These are phyloP conservation scores for Megalops atlanticus DNA, from an alignment of 2,113 vertebrate species.

Conservation along the genomic window DNA sequence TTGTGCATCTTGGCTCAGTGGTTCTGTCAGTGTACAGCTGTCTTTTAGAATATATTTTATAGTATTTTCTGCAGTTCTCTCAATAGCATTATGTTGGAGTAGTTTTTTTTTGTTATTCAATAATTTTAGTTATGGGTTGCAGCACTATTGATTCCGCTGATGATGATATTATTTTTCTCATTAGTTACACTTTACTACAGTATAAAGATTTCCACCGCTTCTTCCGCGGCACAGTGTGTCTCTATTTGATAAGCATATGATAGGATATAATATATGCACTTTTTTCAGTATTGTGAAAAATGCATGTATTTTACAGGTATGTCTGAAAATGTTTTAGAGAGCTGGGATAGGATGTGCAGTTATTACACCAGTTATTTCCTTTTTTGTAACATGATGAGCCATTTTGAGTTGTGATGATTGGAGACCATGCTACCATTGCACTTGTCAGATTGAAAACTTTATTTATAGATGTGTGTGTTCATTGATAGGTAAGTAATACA, in stretches of 20 bases:
- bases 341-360: background rate
- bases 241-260: background rate
- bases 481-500: background rate
- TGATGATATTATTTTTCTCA: slow-evolving; percentile 9
- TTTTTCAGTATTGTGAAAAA: background rate
- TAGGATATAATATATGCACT: background rate
- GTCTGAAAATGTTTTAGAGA: background rate
- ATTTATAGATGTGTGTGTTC: background rate
- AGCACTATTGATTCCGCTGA: slow-evolving; percentile 7
- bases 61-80: background rate
- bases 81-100: background rate
- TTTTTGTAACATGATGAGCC: background rate
- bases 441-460: background rate
- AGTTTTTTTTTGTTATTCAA: slow-evolving; percentile 15
- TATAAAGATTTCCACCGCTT: background rate
- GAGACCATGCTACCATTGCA: no score
- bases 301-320: background rate
- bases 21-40: slow-evolving; percentile 32
- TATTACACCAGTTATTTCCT: background rate
- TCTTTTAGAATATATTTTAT: slow-evolving; percentile 11
- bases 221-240: background rate
- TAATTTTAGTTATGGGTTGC: background rate
- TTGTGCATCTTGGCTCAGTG: background rate
- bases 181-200: slow-evolving; percentile 2
- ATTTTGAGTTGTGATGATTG: background rate